Conservation (phyloP, 2,113 vertebrate species). For the Callospermophilus lateralis region DNA sequence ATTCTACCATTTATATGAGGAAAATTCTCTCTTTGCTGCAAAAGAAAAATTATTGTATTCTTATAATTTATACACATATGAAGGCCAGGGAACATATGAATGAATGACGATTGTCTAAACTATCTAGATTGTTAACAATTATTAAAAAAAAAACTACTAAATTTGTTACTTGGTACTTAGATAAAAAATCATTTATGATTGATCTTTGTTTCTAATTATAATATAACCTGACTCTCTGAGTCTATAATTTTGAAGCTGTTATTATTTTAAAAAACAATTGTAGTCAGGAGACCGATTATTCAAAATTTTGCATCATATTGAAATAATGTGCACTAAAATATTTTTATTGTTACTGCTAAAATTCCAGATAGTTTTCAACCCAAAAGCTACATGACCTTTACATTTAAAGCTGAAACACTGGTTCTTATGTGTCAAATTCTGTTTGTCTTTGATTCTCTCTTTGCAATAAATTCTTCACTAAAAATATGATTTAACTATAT, state of each 20-base stretch:
- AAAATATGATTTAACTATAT: slow-evolving; percentile 70
- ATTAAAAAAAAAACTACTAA: background rate
- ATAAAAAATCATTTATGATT: background rate
- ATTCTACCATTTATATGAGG: rapidly evolving
- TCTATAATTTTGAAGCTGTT: background rate
- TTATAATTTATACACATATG: background rate
- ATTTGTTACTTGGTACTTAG: background rate
- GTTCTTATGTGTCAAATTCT: slow-evolving; percentile 69
- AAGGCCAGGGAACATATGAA: background rate
- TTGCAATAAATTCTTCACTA: slow-evolving; percentile 41
- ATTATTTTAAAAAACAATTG: background rate
- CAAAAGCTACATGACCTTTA: background rate
- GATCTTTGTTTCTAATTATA: background rate
- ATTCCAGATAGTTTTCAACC: background rate
- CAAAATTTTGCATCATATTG: background rate
- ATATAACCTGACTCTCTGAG: background rate
- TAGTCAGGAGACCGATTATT: background rate
- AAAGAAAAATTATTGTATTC: background rate
- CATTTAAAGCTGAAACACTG: background rate
- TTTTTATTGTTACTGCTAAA: background rate
- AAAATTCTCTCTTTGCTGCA: background rate
- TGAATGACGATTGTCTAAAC: background rate
- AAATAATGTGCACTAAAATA: background rate
- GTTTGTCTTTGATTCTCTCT: slow-evolving; percentile 67
- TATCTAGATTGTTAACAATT: background rate